A percentile compares a stretch with the other conserved stretches of the same genome.
Evolutionary conservation across 2,113 vertebrate genomes (phyloP).

Genomic region (Pterophyllum scalare): DNA sequence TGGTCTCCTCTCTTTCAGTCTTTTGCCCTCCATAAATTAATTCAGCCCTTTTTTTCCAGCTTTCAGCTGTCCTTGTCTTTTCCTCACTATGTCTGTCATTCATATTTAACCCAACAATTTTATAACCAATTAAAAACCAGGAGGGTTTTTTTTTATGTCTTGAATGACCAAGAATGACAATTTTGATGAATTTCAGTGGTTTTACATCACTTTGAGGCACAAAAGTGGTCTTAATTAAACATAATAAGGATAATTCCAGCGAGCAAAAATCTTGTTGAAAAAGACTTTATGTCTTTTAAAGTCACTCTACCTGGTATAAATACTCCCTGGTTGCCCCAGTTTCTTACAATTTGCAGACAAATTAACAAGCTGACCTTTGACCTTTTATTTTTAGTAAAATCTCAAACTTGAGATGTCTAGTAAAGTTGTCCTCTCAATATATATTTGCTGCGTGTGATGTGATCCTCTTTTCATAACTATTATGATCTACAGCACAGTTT

Average conservation of each 20-base stretch:
- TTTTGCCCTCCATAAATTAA: not conserved
- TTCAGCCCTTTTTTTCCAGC: not conserved
- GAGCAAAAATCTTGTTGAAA: not conserved
- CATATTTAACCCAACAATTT: conserved; percentile 17
- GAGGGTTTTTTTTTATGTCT: not conserved
- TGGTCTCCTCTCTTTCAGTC: not conserved
- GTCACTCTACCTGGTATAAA: no score
- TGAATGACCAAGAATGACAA: not conserved
- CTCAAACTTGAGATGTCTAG: no score
- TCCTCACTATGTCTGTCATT: not conserved
- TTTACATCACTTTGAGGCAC: not conserved
- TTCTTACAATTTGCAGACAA: no score
- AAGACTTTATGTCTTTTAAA: no score
- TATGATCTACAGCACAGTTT: no score
- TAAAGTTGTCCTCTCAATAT: no score
- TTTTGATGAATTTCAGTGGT: not conserved
- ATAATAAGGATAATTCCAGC: not conserved
- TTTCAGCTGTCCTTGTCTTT: not conserved
- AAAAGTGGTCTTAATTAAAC: not conserved
- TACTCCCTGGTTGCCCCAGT: no score
- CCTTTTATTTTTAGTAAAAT: no score
- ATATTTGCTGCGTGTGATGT: no score
- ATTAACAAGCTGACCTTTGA: no score
- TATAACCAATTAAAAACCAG: not conserved
- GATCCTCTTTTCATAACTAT: no score